These are phyloP conservation scores for Protobothrops flavoviridis DNA, from an alignment of 2,113 vertebrate genomes.

Conservation along the genomic window DNA sequence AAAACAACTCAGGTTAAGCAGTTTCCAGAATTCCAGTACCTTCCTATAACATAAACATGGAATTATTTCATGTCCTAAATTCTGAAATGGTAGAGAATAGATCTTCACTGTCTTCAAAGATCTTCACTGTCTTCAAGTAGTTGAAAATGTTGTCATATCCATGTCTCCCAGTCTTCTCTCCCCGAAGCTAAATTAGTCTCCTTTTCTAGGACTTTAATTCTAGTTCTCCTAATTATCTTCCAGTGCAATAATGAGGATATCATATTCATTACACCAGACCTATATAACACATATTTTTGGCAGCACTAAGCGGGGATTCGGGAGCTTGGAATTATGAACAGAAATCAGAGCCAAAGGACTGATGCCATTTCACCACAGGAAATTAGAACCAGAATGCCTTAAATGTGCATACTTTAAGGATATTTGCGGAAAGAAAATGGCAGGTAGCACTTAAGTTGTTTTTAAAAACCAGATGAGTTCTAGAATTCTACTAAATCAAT, in stretches of 20 bases:
- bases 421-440: not conserved
- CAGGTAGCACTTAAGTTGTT: not conserved
- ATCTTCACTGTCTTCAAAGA: not conserved
- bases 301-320: not conserved
- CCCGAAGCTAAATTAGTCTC: not conserved
- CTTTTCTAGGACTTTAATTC: not conserved
- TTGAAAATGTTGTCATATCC: not conserved
- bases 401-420: not conserved
- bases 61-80: not conserved
- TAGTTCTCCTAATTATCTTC: not conserved
- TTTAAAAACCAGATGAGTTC: not conserved
- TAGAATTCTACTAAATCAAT: not conserved
- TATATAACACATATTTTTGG: not conserved
- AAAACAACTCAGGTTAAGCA: not conserved
- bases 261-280: not conserved
- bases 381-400: not conserved
- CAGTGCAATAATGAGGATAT: not conserved
- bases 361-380: not conserved
- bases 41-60: not conserved
- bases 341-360: not conserved
- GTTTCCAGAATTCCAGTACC: not conserved
- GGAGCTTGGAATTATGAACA: not conserved
- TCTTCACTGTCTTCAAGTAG: not conserved
- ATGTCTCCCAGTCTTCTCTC: not conserved
- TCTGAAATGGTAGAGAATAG: not conserved